These are phyloP conservation scores for Microtus californicus DNA, from an alignment of 2,797 vertebrate genomes.

Conservation along the genomic window DNA sequence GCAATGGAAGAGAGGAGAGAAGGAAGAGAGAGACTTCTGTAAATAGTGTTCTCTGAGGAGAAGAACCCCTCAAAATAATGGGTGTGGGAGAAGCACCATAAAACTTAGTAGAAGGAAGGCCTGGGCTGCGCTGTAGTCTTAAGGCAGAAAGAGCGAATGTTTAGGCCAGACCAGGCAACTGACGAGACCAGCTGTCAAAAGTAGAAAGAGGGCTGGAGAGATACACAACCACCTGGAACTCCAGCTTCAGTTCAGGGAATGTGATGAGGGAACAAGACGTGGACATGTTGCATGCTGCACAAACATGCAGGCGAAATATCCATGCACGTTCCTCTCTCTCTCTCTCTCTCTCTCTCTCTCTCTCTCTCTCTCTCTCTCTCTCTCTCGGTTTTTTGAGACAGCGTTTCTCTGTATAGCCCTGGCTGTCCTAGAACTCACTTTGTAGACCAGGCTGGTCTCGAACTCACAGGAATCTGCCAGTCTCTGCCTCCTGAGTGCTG, in stretches of 20 bases:
- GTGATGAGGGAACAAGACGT: background rate
- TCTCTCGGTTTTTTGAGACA: background rate
- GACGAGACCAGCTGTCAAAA: background rate
- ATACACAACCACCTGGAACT: background rate
- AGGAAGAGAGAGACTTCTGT: background rate
- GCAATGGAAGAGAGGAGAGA: background rate
- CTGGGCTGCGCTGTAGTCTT: background rate
- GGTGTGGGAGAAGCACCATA: background rate
- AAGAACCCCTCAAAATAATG: background rate
- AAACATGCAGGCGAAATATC: background rate
- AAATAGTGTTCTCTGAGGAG: background rate
- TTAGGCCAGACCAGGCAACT: background rate
- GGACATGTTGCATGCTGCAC: background rate
- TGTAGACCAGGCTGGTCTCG: background rate
- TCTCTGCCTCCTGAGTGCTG: background rate
- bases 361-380: too few species aligned
- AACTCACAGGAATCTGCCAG: background rate
- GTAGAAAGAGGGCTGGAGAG: background rate
- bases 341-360: too few species aligned
- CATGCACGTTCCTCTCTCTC: background rate
- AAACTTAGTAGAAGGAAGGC: background rate
- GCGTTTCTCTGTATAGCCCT: background rate
- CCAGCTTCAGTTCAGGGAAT: background rate
- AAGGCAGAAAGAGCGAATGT: too few species aligned
- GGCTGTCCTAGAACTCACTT: background rate